Conservation (phyloP, 2,797 vertebrate species). For the Ptychobarbus kaznakovi region DNA sequence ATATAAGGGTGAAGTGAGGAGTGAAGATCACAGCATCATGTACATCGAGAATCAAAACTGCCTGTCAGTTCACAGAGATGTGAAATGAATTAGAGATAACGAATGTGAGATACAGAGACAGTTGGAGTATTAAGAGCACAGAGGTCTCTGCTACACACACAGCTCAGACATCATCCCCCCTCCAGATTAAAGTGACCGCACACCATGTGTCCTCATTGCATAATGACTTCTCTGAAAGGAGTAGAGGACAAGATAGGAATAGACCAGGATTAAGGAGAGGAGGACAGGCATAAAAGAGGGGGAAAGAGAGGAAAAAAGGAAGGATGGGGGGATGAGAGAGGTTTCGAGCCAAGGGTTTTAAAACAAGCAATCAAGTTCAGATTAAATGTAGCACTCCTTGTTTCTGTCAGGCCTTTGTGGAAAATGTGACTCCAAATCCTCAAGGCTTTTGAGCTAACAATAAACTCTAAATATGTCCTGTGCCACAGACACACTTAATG, state of each 20-base stretch:
- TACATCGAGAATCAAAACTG: neutral
- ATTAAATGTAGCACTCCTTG: slow-evolving; percentile 32
- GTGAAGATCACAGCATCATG: slow-evolving; percentile 33
- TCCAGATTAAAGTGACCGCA: slow-evolving; percentile 75
- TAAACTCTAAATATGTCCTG: neutral
- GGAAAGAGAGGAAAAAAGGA: slow-evolving; percentile 9
- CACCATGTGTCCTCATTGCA: slow-evolving; percentile 63
- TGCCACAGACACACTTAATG: neutral
- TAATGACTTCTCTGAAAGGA: slow-evolving; percentile 71
- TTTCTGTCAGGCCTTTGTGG: slow-evolving; percentile 6
- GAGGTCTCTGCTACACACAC: slow-evolving; percentile 57
- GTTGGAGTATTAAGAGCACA: slow-evolving; percentile 73
- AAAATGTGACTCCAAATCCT: slow-evolving; percentile 18
- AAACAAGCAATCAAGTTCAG: slow-evolving; percentile 42
- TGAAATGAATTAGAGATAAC: slow-evolving; percentile 26
- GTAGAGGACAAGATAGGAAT: slow-evolving; percentile 67
- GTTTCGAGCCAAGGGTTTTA: slow-evolving; percentile 34
- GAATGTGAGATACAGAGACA: slow-evolving; percentile 37
- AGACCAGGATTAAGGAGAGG: slow-evolving; percentile 58
- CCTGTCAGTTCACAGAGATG: slow-evolving; percentile 6
- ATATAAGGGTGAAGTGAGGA: slow-evolving; percentile 41
- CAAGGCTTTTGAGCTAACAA: slow-evolving; percentile 15
- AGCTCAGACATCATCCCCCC: slow-evolving; percentile 60
- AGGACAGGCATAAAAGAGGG: slow-evolving; percentile 35
- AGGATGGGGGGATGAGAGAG: neutral